phyloP scores from a whole-genome alignment of 2,888 invertebrate species.

The Diplolepis rosae region DNA sequence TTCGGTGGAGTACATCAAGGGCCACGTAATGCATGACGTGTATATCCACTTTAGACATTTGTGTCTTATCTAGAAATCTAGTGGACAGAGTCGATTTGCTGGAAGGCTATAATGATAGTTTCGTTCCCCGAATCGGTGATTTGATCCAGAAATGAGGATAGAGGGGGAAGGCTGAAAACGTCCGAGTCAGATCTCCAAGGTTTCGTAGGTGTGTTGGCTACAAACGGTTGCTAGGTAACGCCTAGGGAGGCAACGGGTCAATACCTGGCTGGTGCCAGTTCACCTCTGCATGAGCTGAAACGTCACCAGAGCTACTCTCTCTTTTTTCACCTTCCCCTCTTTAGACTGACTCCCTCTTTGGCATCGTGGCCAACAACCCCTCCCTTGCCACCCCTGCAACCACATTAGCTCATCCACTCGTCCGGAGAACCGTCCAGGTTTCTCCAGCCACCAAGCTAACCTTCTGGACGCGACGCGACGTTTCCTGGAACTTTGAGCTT shows the following conservation, averaged over 20 bases:
- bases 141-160: slow-evolving; percentile 52
- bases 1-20: slow-evolving; percentile 23
- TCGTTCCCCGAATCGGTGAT: slow-evolving; percentile 60
- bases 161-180: slow-evolving; percentile 43
- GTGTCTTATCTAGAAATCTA: slow-evolving; percentile 5
- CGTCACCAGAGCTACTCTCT: slow-evolving; percentile 62
- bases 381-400: slow-evolving; percentile 49
- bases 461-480: slow-evolving; percentile 52
- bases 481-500: slow-evolving; percentile 63
- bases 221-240: slow-evolving; percentile 71
- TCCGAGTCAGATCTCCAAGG: slow-evolving; percentile 73
- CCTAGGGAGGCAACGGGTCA: slow-evolving; percentile 72
- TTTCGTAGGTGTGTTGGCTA: slow-evolving; percentile 72
- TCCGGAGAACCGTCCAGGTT: slow-evolving; percentile 59
- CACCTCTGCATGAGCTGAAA: slow-evolving; percentile 62
- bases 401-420: slow-evolving; percentile 62
- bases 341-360: slow-evolving; percentile 52
- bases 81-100: not conserved
- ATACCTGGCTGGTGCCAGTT: slow-evolving; percentile 67
- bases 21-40: slow-evolving; percentile 29
- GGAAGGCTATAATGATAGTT: slow-evolving; percentile 62
- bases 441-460: slow-evolving; percentile 51
- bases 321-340: slow-evolving; percentile 48
- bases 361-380: slow-evolving; percentile 45
- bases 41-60: slow-evolving; percentile 17